Conservation (phyloP, 1,140 invertebrate genomes). For the Drosophila malerkotliana region DNA sequence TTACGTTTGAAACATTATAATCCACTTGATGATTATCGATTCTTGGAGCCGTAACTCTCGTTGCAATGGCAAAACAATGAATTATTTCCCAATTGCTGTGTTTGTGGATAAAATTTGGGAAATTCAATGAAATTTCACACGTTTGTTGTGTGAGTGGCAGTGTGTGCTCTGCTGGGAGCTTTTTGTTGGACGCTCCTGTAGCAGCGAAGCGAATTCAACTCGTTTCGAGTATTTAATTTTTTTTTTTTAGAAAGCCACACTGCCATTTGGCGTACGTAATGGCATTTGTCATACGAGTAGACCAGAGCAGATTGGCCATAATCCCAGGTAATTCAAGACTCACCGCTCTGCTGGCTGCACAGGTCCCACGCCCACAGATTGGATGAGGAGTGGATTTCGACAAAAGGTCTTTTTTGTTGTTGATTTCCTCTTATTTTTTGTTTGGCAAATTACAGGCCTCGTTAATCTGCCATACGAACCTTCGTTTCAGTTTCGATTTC, state of each 20-base stretch:
- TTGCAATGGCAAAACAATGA: conserved; percentile 45
- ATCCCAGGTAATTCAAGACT: conserved; percentile 53
- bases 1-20: conserved; percentile 28
- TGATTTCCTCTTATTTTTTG: neutral
- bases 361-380: conserved; percentile 51
- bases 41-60: conserved; percentile 32
- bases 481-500: conserved; percentile 19
- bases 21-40: conserved; percentile 36
- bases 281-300: conserved; percentile 53
- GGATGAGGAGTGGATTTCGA: conserved; percentile 42
- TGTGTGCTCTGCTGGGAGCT: conserved; percentile 4
- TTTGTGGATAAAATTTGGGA: conserved; percentile 48
- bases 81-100: conserved; percentile 43
- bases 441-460: conserved; percentile 34
- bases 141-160: conserved; percentile 22
- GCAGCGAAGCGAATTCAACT: conserved; percentile 23
- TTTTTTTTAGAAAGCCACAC: conserved; percentile 52
- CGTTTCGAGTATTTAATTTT: conserved; percentile 28
- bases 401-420: conserved; percentile 4
- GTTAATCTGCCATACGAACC: conserved; percentile 33
- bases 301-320: conserved; percentile 36
- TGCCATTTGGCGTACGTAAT: conserved; percentile 25
- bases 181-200: conserved; percentile 33
- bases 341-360: conserved; percentile 39
- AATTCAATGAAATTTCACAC: conserved; percentile 53